Conservation (phyloP, 2,797 vertebrate species). For the Vespertilio murinus region DNA sequence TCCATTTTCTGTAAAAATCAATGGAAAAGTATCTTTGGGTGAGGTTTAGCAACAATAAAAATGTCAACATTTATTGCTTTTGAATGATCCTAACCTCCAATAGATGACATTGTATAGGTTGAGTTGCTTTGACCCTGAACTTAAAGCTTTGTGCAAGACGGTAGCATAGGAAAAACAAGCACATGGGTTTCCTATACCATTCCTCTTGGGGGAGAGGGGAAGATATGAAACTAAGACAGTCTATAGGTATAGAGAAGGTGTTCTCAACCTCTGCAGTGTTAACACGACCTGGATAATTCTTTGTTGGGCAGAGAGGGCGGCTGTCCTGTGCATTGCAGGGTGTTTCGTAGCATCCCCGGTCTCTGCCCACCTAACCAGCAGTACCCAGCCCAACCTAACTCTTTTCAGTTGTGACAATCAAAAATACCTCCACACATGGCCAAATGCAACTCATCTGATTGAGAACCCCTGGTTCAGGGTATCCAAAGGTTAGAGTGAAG, state of each 20-base stretch:
- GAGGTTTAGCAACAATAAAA: neutral
- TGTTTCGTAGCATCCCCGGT: neutral
- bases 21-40: no score
- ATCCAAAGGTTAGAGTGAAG: neutral
- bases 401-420: neutral
- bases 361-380: neutral
- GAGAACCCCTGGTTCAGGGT: neutral
- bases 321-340: neutral
- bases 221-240: neutral
- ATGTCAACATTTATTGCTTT: neutral
- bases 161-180: neutral
- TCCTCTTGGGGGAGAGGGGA: neutral
- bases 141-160: neutral
- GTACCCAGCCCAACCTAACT: no score
- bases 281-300: neutral
- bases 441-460: neutral
- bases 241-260: neutral
- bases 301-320: neutral
- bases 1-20: no score
- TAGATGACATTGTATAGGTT: neutral
- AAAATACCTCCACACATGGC: neutral
- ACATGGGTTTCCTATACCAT: neutral
- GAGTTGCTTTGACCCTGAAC: neutral
- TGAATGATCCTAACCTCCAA: neutral
- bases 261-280: neutral